Evolutionary conservation across 2,113 vertebrate genomes (phyloP).

Genomic region (Passer domesticus): DNA sequence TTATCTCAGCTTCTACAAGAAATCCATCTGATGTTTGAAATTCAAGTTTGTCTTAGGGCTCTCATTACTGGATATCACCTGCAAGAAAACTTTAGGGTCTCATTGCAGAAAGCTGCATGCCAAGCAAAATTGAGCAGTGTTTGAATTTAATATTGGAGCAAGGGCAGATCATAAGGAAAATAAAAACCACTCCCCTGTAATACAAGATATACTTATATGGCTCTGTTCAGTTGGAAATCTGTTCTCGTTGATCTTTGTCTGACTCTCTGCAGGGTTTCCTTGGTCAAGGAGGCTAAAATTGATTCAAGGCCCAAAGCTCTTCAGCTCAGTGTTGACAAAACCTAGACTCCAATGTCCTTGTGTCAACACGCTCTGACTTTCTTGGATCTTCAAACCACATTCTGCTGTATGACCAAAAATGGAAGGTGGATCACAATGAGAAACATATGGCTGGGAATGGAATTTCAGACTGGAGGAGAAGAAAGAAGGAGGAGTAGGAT

Average conservation of each 20-base stretch:
- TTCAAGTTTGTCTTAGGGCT: background rate
- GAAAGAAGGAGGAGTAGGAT: background rate
- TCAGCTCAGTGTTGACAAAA: conserved; percentile 57
- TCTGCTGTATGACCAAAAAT: conserved; percentile 60
- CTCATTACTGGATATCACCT: background rate
- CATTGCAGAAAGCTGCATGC: background rate
- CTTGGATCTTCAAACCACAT: conserved; percentile 55
- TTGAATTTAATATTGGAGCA: conserved; percentile 34
- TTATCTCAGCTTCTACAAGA: background rate
- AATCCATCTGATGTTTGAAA: background rate
- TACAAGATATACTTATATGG: conserved; percentile 63
- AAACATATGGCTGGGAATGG: conserved; percentile 59
- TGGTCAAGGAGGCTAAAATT: conserved; percentile 64
- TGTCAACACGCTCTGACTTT: conserved; percentile 54
- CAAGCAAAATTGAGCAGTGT: conserved; percentile 3
- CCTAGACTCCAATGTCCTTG: conserved; percentile 34
- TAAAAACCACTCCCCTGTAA: conserved; percentile 29
- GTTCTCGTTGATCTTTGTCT: conserved; percentile 58
- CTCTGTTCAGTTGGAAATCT: conserved; percentile 48
- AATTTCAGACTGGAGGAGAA: conserved; percentile 45
- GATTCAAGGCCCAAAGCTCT: conserved; percentile 57
- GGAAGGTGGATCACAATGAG: conserved; percentile 55
- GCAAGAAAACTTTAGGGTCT: background rate
- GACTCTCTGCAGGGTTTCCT: conserved; percentile 48
- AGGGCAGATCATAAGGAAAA: conserved; percentile 23